These are phyloP conservation scores for Axis porcinus DNA, from an alignment of 2,113 vertebrate genomes.

Conservation along the genomic window DNA sequence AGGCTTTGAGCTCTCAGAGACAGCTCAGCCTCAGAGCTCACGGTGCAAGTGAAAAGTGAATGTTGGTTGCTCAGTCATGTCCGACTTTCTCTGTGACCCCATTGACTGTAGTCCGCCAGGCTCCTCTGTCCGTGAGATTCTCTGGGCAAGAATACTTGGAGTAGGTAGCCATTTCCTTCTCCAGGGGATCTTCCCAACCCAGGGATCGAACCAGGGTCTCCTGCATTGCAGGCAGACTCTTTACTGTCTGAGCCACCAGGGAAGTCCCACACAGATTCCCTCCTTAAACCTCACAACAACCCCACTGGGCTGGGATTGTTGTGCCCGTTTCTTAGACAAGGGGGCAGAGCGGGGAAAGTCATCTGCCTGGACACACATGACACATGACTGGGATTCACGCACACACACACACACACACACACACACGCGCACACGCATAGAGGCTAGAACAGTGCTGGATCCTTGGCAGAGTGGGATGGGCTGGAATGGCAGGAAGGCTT, in stretches of 20 bases:
- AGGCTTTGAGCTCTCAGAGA: neutral
- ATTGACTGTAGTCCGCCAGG: neutral
- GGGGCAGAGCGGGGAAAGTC: neutral
- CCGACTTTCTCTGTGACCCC: neutral
- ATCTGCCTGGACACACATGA: neutral
- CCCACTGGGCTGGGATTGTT: too few relatives aligned
- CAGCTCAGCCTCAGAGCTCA: neutral
- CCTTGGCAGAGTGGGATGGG: neutral
- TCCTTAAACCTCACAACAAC: neutral
- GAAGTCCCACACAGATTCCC: neutral
- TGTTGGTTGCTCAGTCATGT: neutral
- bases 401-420: neutral
- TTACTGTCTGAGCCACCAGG: neutral
- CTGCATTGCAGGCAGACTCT: neutral
- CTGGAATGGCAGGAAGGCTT: neutral
- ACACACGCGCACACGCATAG: accelerated
- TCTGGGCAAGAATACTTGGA: neutral
- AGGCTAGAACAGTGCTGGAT: neutral
- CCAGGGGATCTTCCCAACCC: neutral
- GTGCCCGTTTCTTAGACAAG: neutral
- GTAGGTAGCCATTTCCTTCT: neutral
- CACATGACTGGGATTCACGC: neutral
- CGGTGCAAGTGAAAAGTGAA: neutral
- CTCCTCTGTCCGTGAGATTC: neutral
- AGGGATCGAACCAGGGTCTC: neutral